Evolutionary conservation across 2,888 invertebrate genomes (phyloP).

Genomic region (Protonemura montana): DNA sequence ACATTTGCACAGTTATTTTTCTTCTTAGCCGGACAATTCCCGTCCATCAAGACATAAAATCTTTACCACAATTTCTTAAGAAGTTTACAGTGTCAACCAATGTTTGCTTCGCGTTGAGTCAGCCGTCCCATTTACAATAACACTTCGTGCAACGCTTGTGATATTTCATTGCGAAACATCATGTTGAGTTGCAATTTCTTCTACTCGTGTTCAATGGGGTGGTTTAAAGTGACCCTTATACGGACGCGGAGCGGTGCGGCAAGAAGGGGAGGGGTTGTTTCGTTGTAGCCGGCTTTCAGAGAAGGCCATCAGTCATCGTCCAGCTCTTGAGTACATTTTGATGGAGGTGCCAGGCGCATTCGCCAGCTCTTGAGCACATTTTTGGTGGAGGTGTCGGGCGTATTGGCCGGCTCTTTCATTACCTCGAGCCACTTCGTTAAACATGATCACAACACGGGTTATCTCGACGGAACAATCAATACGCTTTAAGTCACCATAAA

Average conservation of each 20-base stretch:
- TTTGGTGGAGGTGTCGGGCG: neutral
- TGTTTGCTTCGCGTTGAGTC: neutral
- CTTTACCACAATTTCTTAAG: neutral
- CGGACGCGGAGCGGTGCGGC: neutral
- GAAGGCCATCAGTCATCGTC: neutral
- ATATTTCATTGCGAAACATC: neutral
- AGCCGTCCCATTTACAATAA: neutral
- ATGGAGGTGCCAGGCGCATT: neutral
- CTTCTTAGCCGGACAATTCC: neutral
- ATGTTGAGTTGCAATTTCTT: neutral
- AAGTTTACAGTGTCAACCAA: neutral
- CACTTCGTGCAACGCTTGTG: neutral
- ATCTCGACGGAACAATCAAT: too few relatives aligned
- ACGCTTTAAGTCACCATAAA: too few relatives aligned
- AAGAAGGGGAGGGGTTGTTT: neutral
- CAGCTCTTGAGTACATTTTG: neutral
- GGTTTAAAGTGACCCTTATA: constrained; percentile 22
- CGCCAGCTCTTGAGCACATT: neutral
- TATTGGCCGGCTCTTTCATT: too few relatives aligned
- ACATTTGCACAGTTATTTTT: neutral
- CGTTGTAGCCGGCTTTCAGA: neutral
- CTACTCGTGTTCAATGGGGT: constrained; percentile 9
- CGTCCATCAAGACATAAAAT: neutral
- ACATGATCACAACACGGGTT: too few relatives aligned
- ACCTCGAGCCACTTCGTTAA: too few relatives aligned